Evolutionary conservation across 2,113 vertebrate genomes (phyloP).

Genomic region (Dasyprocta punctata): DNA sequence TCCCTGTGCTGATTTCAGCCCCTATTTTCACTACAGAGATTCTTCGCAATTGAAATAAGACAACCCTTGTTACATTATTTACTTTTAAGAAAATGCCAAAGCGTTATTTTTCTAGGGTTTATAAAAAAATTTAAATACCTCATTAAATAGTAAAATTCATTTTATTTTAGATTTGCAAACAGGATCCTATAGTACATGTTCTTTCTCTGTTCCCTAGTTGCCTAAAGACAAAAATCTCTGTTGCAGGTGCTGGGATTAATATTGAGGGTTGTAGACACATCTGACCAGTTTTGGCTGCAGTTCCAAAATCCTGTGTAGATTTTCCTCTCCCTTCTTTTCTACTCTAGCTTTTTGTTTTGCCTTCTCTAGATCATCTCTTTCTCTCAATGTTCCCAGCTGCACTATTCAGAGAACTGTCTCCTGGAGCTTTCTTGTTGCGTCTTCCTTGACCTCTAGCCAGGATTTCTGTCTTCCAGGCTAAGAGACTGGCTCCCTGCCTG

Average conservation of each 20-base stretch:
- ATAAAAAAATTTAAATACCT: neutral
- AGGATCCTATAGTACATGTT: neutral
- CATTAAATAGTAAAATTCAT: neutral
- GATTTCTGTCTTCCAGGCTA: neutral
- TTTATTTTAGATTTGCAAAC: constrained; percentile 51
- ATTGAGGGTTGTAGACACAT: neutral
- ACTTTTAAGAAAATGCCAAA: constrained; percentile 7
- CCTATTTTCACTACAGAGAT: neutral
- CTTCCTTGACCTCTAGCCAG: neutral
- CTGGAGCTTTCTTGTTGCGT: neutral
- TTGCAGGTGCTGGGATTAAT: neutral
- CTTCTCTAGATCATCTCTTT: neutral
- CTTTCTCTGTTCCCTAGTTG: neutral
- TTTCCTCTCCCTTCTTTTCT: neutral
- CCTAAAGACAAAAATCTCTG: neutral
- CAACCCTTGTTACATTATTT: neutral
- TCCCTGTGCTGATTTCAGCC: neutral
- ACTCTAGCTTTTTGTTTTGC: neutral
- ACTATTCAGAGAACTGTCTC: neutral
- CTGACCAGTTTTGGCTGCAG: neutral
- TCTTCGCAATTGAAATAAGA: constrained; percentile 41
- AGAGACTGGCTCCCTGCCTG: neutral
- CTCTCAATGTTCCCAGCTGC: neutral
- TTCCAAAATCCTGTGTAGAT: neutral
- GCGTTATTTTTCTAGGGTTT: neutral